phyloP scores from a whole-genome alignment of 1,140 invertebrate genomes.

The Cydia strobilella region DNA sequence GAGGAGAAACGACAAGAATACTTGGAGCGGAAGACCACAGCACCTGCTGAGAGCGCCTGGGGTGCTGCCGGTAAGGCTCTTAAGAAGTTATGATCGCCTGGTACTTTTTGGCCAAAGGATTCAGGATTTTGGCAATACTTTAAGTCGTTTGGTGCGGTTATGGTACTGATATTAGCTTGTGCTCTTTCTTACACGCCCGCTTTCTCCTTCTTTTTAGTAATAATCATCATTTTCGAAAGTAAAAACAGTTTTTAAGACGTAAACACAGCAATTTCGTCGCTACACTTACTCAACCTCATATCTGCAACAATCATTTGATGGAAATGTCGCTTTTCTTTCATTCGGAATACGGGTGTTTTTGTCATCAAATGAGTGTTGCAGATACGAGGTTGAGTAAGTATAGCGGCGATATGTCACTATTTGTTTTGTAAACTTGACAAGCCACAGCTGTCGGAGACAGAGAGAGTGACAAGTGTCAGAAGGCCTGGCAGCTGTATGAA shows the following conservation, averaged over 20 bases:
- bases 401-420: neutral
- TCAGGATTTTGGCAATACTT: neutral
- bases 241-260: too few relatives aligned
- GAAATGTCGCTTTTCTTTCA: too few relatives aligned
- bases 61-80: constrained; percentile 22
- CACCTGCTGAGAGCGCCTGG: constrained; percentile 65
- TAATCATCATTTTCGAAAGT: too few relatives aligned
- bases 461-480: constrained; percentile 81
- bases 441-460: constrained; percentile 84
- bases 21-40: constrained; percentile 53
- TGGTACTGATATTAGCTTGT: too few relatives aligned
- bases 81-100: neutral
- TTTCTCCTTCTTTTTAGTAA: too few relatives aligned
- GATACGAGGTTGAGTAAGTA: too few relatives aligned
- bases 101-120: neutral
- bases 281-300: too few relatives aligned
- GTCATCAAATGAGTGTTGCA: too few relatives aligned
- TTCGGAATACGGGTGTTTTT: too few relatives aligned
- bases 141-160: neutral
- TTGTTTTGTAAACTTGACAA: constrained; percentile 64
- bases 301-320: too few relatives aligned
- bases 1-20: constrained; percentile 80
- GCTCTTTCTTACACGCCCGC: too few relatives aligned
- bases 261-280: too few relatives aligned
- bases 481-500: constrained; percentile 80